These are phyloP conservation scores for Butastur rufipennis DNA, from an alignment of 2,113 vertebrate genomes.

Conservation along the genomic window DNA sequence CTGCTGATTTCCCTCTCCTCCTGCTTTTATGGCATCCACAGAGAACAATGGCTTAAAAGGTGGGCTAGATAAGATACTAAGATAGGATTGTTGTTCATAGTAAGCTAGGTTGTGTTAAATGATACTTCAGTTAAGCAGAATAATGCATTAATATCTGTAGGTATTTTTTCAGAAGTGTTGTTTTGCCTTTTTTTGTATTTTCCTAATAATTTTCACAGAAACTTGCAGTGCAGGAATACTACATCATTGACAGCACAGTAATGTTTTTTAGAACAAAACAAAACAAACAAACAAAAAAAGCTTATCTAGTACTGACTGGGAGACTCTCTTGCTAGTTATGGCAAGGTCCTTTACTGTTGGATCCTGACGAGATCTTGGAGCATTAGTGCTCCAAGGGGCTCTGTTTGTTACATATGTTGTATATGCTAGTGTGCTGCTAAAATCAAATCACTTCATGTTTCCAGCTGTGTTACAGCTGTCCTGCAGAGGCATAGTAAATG, in stretches of 20 bases:
- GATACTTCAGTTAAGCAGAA: not conserved
- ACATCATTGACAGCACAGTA: not conserved
- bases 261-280: too few species aligned
- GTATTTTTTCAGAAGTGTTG: not conserved
- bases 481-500: not conserved
- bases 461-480: not conserved
- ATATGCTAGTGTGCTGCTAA: not conserved
- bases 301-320: not conserved
- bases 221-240: not conserved
- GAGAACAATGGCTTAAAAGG: not conserved
- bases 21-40: not conserved
- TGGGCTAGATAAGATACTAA: not conserved
- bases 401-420: not conserved
- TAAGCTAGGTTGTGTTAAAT: not conserved
- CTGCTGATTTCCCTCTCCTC: not conserved
- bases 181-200: not conserved
- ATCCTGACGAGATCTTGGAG: not conserved
- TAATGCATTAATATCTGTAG: not conserved
- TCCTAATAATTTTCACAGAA: not conserved
- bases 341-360: not conserved
- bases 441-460: not conserved
- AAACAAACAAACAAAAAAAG: not conserved
- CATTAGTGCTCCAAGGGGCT: not conserved
- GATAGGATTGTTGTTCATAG: not conserved
- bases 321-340: not conserved